Percentiles rank a stretch among this genome's conserved stretches.
These are phyloP conservation scores for Busseola fusca DNA, from an alignment of 2,888 invertebrate species.

Conservation along the genomic window DNA sequence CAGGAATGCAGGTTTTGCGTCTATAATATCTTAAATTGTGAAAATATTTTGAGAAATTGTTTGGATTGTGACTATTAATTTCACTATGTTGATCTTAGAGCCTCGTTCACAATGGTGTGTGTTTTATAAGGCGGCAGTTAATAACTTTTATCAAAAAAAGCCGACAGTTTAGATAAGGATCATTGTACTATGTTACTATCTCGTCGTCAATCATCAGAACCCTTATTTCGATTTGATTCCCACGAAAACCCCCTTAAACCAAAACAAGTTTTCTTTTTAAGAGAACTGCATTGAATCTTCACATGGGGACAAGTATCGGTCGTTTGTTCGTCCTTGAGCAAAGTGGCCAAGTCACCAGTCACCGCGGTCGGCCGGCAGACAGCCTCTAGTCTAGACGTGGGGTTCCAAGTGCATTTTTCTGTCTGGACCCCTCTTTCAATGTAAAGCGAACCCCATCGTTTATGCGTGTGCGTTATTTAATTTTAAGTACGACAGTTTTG, in stretches of 20 bases:
- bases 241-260: background rate
- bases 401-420: constrained; percentile 87
- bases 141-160: constrained; percentile 5
- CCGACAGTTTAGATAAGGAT: background rate
- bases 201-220: too few species aligned
- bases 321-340: constrained; percentile 65
- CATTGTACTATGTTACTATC: constrained; percentile 5
- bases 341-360: constrained; percentile 69
- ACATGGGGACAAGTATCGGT: background rate
- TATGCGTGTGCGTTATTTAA: constrained; percentile 83
- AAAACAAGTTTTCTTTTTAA: constrained; percentile 14
- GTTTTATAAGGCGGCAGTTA: background rate
- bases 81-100: too few species aligned
- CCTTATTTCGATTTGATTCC: background rate
- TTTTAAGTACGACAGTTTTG: constrained; percentile 69
- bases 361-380: constrained; percentile 72
- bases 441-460: constrained; percentile 76
- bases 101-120: background rate
- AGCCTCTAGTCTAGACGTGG: constrained; percentile 86
- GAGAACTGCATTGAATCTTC: background rate
- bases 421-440: constrained; percentile 83
- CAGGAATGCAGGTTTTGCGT: background rate
- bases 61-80: background rate
- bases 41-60: background rate
- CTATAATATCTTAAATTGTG: background rate